Evolutionary conservation across 2,888 invertebrate species (phyloP).

Genomic region (Nymphalis c-album): DNA sequence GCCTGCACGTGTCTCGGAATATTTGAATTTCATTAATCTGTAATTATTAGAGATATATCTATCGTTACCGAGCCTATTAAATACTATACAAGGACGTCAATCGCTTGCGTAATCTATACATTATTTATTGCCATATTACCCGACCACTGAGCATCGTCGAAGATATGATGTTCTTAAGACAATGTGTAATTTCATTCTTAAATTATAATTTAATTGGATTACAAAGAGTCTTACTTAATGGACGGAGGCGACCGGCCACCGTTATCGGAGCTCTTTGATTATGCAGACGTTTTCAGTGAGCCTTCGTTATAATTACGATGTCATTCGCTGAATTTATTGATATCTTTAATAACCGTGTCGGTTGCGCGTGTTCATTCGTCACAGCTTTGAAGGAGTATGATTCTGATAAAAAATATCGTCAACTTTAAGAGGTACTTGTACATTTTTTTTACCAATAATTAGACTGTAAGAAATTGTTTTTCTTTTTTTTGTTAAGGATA

Average conservation of each 20-base stretch:
- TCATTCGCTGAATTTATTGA: conserved; percentile 64
- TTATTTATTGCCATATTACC: conserved; percentile 12
- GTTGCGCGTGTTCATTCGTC: conserved; percentile 55
- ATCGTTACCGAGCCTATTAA: not conserved
- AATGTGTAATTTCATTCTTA: conserved; percentile 42
- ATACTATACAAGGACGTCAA: not conserved
- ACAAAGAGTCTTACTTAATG: conserved; percentile 59
- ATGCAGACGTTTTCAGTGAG: conserved; percentile 58
- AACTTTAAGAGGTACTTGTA: conserved; percentile 27
- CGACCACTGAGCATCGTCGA: conserved; percentile 18
- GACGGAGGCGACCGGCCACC: conserved; percentile 49
- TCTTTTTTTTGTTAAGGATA: not conserved
- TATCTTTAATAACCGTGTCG: conserved; percentile 63
- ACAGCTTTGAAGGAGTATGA: conserved; percentile 40
- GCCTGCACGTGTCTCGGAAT: conserved; percentile 22
- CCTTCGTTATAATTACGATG: conserved; percentile 62
- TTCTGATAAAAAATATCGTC: conserved; percentile 35
- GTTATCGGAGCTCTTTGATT: conserved; percentile 49
- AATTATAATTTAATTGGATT: conserved; percentile 56
- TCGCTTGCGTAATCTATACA: conserved; percentile 9
- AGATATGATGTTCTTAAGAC: conserved; percentile 44
- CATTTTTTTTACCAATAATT: conserved; percentile 6
- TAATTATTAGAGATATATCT: conserved; percentile 15
- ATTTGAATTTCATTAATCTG: conserved; percentile 27
- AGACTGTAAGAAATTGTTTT: conserved; percentile 2